phyloP scores from a whole-genome alignment of 2,888 invertebrate genomes.

The Clepsis dumicolana region DNA sequence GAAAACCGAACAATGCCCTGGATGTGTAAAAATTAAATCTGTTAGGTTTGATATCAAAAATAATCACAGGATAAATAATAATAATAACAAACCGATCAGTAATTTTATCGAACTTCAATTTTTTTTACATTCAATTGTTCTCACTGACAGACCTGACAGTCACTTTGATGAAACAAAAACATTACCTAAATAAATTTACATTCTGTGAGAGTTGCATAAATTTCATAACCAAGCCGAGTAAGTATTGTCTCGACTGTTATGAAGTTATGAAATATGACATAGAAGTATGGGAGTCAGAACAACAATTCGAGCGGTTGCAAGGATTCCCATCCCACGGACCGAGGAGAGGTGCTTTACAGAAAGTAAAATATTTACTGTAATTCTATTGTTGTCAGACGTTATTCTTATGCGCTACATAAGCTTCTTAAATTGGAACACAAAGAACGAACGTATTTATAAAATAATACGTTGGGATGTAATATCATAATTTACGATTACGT shows the following conservation, averaged over 20 bases:
- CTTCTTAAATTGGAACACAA: background rate
- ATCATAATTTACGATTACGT: background rate
- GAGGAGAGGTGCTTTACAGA: background rate
- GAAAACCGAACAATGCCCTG: background rate
- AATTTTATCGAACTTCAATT: too few species aligned
- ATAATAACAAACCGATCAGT: too few species aligned
- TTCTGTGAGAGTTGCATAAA: background rate
- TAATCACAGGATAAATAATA: too few species aligned
- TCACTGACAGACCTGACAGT: too few species aligned
- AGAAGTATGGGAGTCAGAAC: background rate
- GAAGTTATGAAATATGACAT: slow-evolving; percentile 9
- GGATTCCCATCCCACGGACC: slow-evolving; percentile 33
- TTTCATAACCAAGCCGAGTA: background rate
- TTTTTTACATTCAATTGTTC: too few species aligned
- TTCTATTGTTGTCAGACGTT: background rate
- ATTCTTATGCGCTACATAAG: background rate
- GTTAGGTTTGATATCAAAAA: too few species aligned
- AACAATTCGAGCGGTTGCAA: slow-evolving; percentile 6
- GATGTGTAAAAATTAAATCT: background rate
- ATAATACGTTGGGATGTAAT: background rate
- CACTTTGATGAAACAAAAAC: too few species aligned
- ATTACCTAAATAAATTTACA: too few species aligned
- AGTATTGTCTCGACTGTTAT: slow-evolving; percentile 8
- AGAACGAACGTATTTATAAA: background rate
- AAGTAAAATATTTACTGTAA: background rate